These are phyloP conservation scores for Heliconius hermathena DNA, from an alignment of 1,140 invertebrate genomes.

Conservation along the genomic window DNA sequence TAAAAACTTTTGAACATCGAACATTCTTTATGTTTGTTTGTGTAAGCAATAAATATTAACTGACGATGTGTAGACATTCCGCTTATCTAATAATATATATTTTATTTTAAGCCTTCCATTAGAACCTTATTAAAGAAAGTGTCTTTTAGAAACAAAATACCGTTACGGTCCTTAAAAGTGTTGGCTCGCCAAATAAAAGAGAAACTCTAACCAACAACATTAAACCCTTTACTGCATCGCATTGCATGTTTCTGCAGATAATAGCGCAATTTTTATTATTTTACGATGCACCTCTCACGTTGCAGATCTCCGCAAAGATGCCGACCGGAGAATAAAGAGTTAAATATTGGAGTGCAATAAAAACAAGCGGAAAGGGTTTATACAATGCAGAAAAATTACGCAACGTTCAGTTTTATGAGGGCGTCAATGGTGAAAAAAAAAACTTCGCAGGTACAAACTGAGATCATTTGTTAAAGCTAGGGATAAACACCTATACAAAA, in stretches of 20 bases:
- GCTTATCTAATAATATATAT: constrained; percentile 54
- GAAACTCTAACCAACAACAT: constrained; percentile 55
- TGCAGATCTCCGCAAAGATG: constrained; percentile 74
- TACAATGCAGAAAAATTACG: constrained; percentile 79
- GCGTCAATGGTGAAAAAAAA: constrained; percentile 58
- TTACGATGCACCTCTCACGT: constrained; percentile 67
- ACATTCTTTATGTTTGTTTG: constrained; percentile 33
- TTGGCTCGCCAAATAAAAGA: constrained; percentile 62
- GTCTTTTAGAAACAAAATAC: constrained; percentile 48
- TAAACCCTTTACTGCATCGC: constrained; percentile 68
- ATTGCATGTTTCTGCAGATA: constrained; percentile 64
- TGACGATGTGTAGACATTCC: constrained; percentile 49
- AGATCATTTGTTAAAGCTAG: constrained; percentile 42
- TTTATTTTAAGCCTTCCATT: constrained; percentile 56
- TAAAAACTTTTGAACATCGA: constrained; percentile 26
- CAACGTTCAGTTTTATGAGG: constrained; percentile 68
- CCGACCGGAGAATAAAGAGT: constrained; percentile 54
- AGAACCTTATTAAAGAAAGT: constrained; percentile 44
- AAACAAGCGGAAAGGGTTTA: constrained; percentile 78
- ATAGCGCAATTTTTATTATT: constrained; percentile 79
- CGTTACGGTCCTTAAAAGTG: constrained; percentile 60
- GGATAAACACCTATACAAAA: constrained; percentile 49
- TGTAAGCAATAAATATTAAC: constrained; percentile 51
- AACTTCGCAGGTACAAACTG: constrained; percentile 73
- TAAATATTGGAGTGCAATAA: constrained; percentile 71